Conservation (phyloP, 2,888 invertebrate species). For the Chymomyza caudatula region DNA sequence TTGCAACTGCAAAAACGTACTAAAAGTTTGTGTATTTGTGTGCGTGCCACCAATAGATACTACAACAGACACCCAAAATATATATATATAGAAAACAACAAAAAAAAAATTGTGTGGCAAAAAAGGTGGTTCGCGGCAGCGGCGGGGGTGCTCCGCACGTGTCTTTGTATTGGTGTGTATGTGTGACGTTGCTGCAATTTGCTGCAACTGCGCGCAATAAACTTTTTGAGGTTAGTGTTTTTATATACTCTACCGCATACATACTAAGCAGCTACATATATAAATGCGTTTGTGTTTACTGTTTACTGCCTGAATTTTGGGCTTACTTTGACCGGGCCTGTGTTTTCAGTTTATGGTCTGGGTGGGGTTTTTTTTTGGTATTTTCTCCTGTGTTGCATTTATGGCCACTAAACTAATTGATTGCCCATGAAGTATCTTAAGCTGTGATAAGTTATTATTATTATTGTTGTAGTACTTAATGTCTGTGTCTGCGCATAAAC, state of each 20-base stretch:
- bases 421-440: neutral
- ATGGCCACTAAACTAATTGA: neutral
- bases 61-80: neutral
- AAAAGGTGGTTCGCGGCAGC: no score
- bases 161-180: slow-evolving; percentile 24
- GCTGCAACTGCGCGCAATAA: slow-evolving; percentile 60
- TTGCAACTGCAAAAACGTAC: slow-evolving; percentile 35
- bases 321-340: neutral
- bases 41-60: neutral
- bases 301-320: neutral
- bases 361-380: neutral
- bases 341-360: neutral
- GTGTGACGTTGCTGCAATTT: slow-evolving; percentile 46
- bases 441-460: neutral
- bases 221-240: slow-evolving; percentile 65
- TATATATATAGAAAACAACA: neutral
- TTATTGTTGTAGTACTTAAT: neutral
- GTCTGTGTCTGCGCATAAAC: neutral
- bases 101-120: slow-evolving; percentile 21
- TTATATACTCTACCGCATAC: slow-evolving; percentile 14
- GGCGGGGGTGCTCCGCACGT: slow-evolving; percentile 22
- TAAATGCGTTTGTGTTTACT: neutral
- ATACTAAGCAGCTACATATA: neutral
- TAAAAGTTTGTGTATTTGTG: slow-evolving; percentile 13
- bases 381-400: neutral